Evolutionary conservation across 1,140 invertebrate genomes (phyloP).

Genomic region (Phenacoccus solenopsis): DNA sequence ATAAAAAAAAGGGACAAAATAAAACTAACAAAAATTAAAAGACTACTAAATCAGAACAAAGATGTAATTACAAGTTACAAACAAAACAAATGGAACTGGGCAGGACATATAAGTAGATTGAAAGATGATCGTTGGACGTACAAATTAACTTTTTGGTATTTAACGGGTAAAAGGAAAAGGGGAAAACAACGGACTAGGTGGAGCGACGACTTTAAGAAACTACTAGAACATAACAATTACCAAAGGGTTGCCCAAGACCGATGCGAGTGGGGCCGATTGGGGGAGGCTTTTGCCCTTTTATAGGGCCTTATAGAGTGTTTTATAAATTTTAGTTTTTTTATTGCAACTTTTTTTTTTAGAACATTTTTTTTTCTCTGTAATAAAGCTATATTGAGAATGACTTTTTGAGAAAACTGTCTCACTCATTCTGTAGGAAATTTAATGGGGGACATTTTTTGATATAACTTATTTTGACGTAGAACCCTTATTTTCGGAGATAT

Average conservation of each 20-base stretch:
- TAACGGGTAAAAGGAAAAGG: constrained; percentile 1
- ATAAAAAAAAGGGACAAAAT: constrained; percentile 18
- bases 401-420: too few species aligned
- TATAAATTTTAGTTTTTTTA: too few species aligned
- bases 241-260: not conserved
- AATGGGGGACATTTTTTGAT: too few species aligned
- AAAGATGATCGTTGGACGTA: constrained; percentile 9
- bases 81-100: constrained; percentile 23
- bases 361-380: too few species aligned
- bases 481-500: too few species aligned
- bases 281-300: not conserved
- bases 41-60: not conserved
- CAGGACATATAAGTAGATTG: constrained; percentile 18
- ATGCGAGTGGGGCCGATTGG: not conserved
- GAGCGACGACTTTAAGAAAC: constrained; percentile 7
- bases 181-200: constrained; percentile 21
- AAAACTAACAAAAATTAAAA: constrained; percentile 5
- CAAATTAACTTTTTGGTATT: constrained; percentile 15
- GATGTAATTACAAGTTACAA: not conserved
- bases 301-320: too few species aligned
- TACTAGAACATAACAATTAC: not conserved
- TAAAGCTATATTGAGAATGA: too few species aligned
- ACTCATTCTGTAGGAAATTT: too few species aligned
- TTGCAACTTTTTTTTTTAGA: too few species aligned
- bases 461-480: too few species aligned